Percentiles rank a stretch among this genome's conserved stretches.
phyloP scores from a whole-genome alignment of 2,888 invertebrate species.

The Lypha dubia region DNA sequence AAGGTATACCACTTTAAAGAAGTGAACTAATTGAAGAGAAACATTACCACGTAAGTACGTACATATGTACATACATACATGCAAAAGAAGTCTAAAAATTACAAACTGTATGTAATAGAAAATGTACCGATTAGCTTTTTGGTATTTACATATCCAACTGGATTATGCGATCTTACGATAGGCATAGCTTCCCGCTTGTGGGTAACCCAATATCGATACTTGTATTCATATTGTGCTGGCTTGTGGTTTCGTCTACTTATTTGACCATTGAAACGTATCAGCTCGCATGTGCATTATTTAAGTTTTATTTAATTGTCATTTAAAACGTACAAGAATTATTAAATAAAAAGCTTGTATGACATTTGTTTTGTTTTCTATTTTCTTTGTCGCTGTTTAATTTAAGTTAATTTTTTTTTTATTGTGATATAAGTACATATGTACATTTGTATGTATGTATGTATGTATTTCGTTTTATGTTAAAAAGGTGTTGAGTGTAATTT shows the following conservation, averaged over 20 bases:
- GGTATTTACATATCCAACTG: not conserved
- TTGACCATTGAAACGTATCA: conserved; percentile 30
- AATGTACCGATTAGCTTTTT: not conserved
- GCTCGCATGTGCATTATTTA: conserved; percentile 40
- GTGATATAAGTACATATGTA: too few species aligned
- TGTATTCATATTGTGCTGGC: not conserved
- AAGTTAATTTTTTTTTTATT: conserved; percentile 2
- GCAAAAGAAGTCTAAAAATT: not conserved
- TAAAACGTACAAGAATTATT: conserved; percentile 40
- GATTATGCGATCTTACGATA: too few species aligned
- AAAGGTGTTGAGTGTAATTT: conserved; percentile 30
- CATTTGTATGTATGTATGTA: too few species aligned
- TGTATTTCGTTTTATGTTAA: not conserved
- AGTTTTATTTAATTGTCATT: conserved; percentile 50
- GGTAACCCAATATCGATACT: not conserved
- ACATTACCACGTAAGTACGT: too few species aligned
- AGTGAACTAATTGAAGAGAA: not conserved
- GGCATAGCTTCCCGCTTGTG: conserved; percentile 32
- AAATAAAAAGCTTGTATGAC: conserved; percentile 27
- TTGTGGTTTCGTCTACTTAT: conserved; percentile 10
- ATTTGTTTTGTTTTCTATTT: not conserved
- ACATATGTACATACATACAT: not conserved
- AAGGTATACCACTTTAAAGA: not conserved
- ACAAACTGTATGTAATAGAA: not conserved
- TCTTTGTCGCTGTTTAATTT: not conserved